Evolutionary conservation across 2,888 invertebrate species (phyloP).

Genomic region (Deroplatys truncata): DNA sequence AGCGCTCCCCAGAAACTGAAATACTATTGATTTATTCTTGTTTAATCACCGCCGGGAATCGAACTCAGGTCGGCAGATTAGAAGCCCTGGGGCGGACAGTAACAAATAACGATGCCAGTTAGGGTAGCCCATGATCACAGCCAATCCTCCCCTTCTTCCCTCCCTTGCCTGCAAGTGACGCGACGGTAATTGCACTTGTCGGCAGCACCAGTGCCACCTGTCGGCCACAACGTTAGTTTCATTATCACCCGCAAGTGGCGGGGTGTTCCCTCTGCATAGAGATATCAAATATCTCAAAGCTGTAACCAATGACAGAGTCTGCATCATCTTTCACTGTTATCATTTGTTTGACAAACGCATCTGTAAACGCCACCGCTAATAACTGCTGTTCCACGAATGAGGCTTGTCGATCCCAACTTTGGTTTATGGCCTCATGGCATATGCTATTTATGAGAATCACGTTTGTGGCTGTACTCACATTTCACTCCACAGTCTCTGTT

Average conservation of each 20-base stretch:
- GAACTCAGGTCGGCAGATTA: neutral
- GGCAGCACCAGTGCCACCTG: conserved; percentile 13
- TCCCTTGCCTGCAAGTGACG: conserved; percentile 6
- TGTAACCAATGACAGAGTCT: neutral
- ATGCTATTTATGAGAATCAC: no score
- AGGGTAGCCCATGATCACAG: neutral
- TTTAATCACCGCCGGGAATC: neutral
- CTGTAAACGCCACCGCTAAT: neutral
- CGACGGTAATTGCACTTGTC: conserved; percentile 21
- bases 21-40: neutral
- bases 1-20: neutral
- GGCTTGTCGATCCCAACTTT: no score
- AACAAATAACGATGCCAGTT: neutral
- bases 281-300: neutral
- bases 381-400: no score
- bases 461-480: no score
- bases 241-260: neutral
- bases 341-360: neutral
- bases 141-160: neutral
- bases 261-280: neutral
- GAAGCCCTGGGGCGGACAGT: neutral
- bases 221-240: conserved; percentile 16
- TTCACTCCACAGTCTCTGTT: no score
- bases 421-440: no score
- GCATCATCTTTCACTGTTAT: neutral